Percentiles rank a stretch among this genome's conserved stretches.
Conservation (phyloP, 53 echinoderm and acorn worm genomes). For the Echinarachnius parma region DNA sequence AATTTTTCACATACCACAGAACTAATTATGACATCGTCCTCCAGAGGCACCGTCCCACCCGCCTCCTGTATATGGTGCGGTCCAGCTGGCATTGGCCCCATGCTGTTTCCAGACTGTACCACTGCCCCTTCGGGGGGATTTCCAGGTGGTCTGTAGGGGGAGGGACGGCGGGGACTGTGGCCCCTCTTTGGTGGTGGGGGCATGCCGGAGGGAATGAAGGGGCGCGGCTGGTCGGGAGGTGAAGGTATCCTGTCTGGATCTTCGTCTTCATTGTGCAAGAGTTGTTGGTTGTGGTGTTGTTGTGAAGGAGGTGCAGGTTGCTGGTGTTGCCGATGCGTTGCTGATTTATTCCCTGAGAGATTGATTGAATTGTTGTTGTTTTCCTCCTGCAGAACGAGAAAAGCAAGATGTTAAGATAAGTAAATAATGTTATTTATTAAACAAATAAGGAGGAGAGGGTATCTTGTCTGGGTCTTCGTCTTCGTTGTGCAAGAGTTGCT, state of each 20-base stretch:
- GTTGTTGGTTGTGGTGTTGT: slow-evolving; percentile 15
- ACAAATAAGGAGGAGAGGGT: slow-evolving; percentile 42
- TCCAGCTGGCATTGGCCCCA: too few relatives aligned
- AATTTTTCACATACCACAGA: slow-evolving; percentile 3
- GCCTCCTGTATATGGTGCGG: not conserved
- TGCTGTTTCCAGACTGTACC: not conserved
- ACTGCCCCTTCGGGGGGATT: slow-evolving; percentile 14
- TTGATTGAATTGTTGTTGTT: slow-evolving; percentile 18
- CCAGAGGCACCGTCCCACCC: not conserved
- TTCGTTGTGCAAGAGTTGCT: slow-evolving; percentile 19
- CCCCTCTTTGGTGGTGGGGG: slow-evolving; percentile 29
- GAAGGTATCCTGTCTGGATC: slow-evolving; percentile 20
- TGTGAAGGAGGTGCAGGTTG: slow-evolving; percentile 27
- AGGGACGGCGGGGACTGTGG: slow-evolving; percentile 37
- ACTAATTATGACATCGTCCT: slow-evolving; percentile 24
- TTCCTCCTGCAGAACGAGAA: not conserved
- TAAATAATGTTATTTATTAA: too few relatives aligned
- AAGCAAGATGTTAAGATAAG: slow-evolving; percentile 25
- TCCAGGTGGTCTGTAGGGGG: slow-evolving; percentile 4
- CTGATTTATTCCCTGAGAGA: slow-evolving; percentile 11
- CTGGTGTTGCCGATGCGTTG: not conserved
- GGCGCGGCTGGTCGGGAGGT: slow-evolving; percentile 29
- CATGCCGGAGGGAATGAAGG: slow-evolving; percentile 13
- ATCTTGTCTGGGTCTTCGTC: not conserved
- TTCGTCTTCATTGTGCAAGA: not conserved